Conservation (phyloP, 2,888 invertebrate species). For the Cataglyphis albicans region DNA sequence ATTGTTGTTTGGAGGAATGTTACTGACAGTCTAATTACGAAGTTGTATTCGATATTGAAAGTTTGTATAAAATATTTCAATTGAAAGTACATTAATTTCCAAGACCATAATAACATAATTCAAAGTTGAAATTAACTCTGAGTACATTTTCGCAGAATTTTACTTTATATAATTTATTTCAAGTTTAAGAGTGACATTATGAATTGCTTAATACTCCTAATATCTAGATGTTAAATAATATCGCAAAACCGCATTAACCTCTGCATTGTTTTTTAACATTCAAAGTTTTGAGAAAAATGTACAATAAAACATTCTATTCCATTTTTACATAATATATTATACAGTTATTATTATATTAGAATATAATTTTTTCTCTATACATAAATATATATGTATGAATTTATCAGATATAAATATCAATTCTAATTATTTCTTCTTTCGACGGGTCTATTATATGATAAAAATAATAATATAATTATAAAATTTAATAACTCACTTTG, state of each 20-base stretch:
- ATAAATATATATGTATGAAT: not conserved
- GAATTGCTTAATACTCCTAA: not conserved
- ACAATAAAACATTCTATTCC: not conserved
- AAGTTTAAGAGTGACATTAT: conserved; percentile 8
- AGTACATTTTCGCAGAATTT: not conserved
- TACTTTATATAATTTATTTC: conserved; percentile 22
- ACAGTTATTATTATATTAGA: not conserved
- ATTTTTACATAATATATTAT: too few species aligned
- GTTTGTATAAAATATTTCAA: not conserved
- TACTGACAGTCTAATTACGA: not conserved
- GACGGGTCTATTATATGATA: not conserved
- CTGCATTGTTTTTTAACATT: not conserved
- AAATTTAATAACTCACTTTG: not conserved
- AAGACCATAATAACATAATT: conserved; percentile 9
- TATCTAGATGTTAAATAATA: not conserved
- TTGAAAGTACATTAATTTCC: conserved; percentile 10
- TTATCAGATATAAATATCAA: not conserved
- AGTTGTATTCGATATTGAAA: not conserved
- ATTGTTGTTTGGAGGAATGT: not conserved
- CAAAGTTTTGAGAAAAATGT: not conserved
- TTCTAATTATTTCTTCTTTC: not conserved
- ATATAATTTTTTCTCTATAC: not conserved
- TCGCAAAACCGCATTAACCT: not conserved
- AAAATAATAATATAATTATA: not conserved
- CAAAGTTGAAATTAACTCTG: conserved; percentile 24